These are phyloP conservation scores for Strigamia maritima DNA, from an alignment of 2,888 invertebrate species.

Conservation along the genomic window DNA sequence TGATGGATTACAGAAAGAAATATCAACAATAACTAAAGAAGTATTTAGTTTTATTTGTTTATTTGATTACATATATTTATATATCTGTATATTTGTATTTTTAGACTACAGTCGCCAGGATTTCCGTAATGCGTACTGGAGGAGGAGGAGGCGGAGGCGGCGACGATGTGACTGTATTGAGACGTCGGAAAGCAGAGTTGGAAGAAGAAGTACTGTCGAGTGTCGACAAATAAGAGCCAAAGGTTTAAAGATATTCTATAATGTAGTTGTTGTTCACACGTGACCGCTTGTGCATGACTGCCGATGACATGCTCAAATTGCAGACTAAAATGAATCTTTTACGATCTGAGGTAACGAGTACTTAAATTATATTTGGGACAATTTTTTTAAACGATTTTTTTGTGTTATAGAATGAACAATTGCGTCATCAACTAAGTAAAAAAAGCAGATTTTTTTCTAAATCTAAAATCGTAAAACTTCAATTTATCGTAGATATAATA, in stretches of 20 bases:
- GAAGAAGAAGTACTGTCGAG: neutral
- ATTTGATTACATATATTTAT: neutral
- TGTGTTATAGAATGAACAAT: neutral
- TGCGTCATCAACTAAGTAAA: neutral
- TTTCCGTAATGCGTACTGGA: neutral
- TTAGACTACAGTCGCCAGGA: neutral
- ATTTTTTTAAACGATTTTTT: neutral
- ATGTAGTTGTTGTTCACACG: neutral
- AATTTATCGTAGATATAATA: neutral
- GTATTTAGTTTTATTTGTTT: neutral
- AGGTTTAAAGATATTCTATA: too few species aligned
- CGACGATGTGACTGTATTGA: neutral
- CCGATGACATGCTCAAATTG: neutral
- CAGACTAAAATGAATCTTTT: neutral
- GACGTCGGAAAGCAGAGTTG: conserved; percentile 12
- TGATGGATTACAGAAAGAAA: neutral
- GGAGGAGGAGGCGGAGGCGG: neutral
- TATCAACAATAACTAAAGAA: neutral
- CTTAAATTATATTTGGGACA: neutral
- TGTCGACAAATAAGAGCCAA: neutral
- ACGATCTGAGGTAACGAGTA: neutral
- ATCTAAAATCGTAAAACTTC: neutral
- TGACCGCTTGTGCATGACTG: neutral
- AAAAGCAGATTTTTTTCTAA: neutral
- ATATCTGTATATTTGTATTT: neutral